Base-by-base conservation (phyloP, 2,113 vertebrate species). In the Caracal caracal region DNA sequence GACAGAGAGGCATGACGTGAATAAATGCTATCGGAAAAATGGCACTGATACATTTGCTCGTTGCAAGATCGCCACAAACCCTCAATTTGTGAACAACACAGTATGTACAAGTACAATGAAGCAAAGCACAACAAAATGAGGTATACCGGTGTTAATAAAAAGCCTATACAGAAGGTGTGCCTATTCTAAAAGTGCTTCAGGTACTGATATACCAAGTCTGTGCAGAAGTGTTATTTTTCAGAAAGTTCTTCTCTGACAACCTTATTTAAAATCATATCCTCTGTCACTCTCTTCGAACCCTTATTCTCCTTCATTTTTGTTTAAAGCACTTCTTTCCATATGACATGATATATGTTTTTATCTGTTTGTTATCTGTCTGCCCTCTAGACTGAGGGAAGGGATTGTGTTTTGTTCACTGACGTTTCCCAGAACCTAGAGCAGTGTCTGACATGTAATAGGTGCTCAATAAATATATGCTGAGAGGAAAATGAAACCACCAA, bases 301-400 rank as follows among this genome's bases (percentile, higher is more conserved):
- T 80, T 20, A 22, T 71, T 63, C 71, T 79, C 40, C 16, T 93
- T 93, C 28, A 43, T 40, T 84, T 85, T 86, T 63, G 24, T 70
- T 81, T 51, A 78, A 83, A 93, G 47, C 19, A n/a, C n/a, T 89
- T 61, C 61, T 85, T 89, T 47, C 15, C 33, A 63, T 71, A 82
- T 51, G 63, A 49, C 19, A 24, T 43, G 88, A 37, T 12, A 12
- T 53, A 16, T 30, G 37, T 22, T 79, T 94, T 28, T 81, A 51
- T 79, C 86, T 51, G 33, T 49, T 90, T 82, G 37, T 53, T 59
- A 24, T 70, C 22, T 76, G 9, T 49, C 17, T 37, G 26, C 7
- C 35, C 51, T 79, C 13, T 63, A 37, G 65, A 63, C 40, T 33
- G 33, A n/a, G 20, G 19, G 16, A 40, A 81, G 43, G 26, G 24